Evolutionary conservation across 2,797 vertebrate genomes (phyloP).

Genomic region (Smutsia gigantea): DNA sequence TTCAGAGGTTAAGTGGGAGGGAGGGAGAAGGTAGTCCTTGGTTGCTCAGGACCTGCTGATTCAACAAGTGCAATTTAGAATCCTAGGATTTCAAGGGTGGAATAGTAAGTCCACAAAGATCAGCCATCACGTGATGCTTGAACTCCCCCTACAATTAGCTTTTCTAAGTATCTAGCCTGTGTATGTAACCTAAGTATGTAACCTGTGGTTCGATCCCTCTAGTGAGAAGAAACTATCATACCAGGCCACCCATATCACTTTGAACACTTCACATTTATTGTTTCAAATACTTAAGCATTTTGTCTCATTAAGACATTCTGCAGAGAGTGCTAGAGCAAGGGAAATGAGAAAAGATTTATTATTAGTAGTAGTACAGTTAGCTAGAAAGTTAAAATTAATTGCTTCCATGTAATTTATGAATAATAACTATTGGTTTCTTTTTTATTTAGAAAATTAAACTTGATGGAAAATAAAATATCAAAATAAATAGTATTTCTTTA

Average conservation of each 20-base stretch:
- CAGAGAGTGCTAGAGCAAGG: not conserved
- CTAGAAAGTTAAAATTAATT: slow-evolving; percentile 20
- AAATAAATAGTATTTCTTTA: not conserved
- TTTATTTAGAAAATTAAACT: slow-evolving; percentile 13
- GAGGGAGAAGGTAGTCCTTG: not conserved
- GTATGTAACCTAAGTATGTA: not conserved
- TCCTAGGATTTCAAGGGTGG: not conserved
- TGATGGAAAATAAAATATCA: not conserved
- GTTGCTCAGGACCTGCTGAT: not conserved
- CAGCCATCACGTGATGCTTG: not conserved
- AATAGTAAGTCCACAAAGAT: not conserved
- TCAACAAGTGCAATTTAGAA: not conserved
- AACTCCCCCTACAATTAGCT: not conserved
- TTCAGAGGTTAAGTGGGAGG: not conserved
- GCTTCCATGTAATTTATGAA: not conserved
- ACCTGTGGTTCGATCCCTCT: not conserved
- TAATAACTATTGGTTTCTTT: not conserved
- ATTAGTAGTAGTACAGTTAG: not conserved
- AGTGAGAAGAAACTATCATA: not conserved
- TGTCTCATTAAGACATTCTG: not conserved
- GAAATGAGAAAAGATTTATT: not conserved
- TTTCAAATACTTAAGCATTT: not conserved
- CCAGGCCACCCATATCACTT: not conserved
- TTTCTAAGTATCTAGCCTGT: not conserved
- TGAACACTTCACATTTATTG: not conserved